These are phyloP conservation scores for Drosophila elegans DNA, from an alignment of 1,140 invertebrate species.

Conservation along the genomic window DNA sequence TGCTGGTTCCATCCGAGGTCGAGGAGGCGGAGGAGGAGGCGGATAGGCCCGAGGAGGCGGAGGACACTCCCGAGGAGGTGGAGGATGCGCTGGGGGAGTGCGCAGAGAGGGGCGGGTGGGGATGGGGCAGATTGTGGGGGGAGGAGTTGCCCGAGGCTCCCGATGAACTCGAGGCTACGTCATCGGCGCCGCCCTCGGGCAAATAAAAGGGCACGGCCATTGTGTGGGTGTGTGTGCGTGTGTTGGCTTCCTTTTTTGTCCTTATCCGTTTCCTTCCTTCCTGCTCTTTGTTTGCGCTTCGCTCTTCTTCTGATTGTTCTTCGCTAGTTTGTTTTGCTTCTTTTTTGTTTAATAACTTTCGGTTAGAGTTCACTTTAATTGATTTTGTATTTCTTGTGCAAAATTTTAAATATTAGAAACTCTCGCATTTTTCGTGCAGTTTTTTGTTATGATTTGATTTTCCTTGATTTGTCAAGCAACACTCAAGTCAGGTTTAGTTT, in stretches of 20 bases:
- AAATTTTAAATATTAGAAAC: slow-evolving; percentile 74
- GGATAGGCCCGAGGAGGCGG: slow-evolving; percentile 58
- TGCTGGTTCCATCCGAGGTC: slow-evolving; percentile 76
- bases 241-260: slow-evolving; percentile 23
- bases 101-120: slow-evolving; percentile 27
- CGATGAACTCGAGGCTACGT: slow-evolving; percentile 71
- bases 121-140: slow-evolving; percentile 28
- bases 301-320: slow-evolving; percentile 43
- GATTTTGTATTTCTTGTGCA: slow-evolving; percentile 81
- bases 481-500: slow-evolving; percentile 44
- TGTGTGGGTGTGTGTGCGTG: slow-evolving; percentile 36
- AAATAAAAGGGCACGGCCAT: slow-evolving; percentile 84
- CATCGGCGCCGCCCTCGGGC: slow-evolving; percentile 79
- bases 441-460: slow-evolving; percentile 42
- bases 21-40: slow-evolving; percentile 59
- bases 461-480: slow-evolving; percentile 35
- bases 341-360: slow-evolving; percentile 35
- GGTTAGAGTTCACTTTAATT: slow-evolving; percentile 69
- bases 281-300: slow-evolving; percentile 36
- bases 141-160: slow-evolving; percentile 59
- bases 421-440: slow-evolving; percentile 68
- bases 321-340: slow-evolving; percentile 25
- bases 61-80: slow-evolving; percentile 54
- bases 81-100: slow-evolving; percentile 53
- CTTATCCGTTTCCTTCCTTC: slow-evolving; percentile 38